Evolutionary conservation across 2,888 invertebrate species (phyloP).

Genomic region (Hofmannophila pseudospretella): DNA sequence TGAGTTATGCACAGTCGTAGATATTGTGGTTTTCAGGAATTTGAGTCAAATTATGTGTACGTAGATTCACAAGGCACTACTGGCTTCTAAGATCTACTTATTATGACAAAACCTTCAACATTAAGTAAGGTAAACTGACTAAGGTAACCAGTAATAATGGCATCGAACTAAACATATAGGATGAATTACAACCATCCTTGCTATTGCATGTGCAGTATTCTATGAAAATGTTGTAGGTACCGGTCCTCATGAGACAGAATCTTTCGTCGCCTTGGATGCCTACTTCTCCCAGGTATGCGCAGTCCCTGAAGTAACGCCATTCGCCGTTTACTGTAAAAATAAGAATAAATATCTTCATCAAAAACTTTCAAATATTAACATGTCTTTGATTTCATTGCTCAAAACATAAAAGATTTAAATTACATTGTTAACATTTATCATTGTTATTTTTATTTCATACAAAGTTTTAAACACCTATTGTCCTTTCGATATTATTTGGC

Average conservation of each 20-base stretch:
- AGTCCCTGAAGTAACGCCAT: constrained; percentile 92
- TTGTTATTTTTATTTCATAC: no score
- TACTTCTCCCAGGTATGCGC: constrained; percentile 93
- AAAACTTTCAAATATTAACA: no score
- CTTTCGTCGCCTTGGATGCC: constrained; percentile 94
- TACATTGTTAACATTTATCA: no score
- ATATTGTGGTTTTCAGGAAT: no score
- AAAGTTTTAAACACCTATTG: no score
- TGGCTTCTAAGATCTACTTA: background rate
- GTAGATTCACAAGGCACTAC: background rate
- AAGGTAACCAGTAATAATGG: constrained; percentile 29
- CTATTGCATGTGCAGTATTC: constrained; percentile 96
- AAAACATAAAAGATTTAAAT: no score
- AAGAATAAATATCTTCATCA: no score
- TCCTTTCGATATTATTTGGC: no score
- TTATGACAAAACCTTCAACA: constrained; percentile 6
- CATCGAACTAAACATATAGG: constrained; percentile 53
- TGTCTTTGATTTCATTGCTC: no score
- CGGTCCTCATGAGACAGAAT: constrained; percentile 93
- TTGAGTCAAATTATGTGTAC: no score
- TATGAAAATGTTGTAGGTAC: constrained; percentile 95
- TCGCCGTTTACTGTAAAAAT: constrained; percentile 84
- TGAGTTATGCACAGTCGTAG: no score
- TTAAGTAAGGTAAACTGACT: constrained; percentile 13
- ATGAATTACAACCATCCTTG: constrained; percentile 93